Base-by-base conservation (phyloP, 2,797 vertebrate species). In the Oryzias sinensis region DNA sequence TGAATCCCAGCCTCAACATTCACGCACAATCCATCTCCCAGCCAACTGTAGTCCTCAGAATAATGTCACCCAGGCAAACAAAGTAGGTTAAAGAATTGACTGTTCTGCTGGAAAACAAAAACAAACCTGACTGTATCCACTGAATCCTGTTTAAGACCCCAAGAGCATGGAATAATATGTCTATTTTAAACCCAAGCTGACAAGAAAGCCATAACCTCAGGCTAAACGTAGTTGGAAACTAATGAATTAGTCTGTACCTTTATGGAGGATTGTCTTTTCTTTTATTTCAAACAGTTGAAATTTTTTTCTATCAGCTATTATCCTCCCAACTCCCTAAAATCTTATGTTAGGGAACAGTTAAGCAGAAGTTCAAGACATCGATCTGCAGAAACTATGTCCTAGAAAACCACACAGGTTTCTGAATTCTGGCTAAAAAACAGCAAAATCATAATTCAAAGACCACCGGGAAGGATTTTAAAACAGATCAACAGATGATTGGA, bases 41-140 rank as follows among this genome's bases (percentile, higher is more conserved):
- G 73, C 65, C 66, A 60, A 51, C 53, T 59, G 56, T 56, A 68
- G 75, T 82, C 82, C 76, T 85, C 81, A 81, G 72, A 71, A 74
- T 76, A 84, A 83, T 81, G 70, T 80, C 71, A 71, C 48, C 58
- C 71, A 79, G 65, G 74, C 72, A 69, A 83, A 81, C 76, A 85
- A 90, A 90, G 82, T 89, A 86, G 88, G 87, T 89, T 89, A 89
- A 80, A 69, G 72, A 78, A 79, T 80, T 76, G 82, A 77, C 79
- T 83, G 72, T 67, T 85, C 82, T 84, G 49, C 66, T 72, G 76
- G 81, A 90, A 90, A 80, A 88, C 76, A 68, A 80, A 83, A 86
- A 84, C 81, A 86, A 56, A 82, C 79, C 85, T 81, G 80, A 65
- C 71, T 77, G 55, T 49, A 51, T 62, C 71, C 61, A 56, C 52